Evolutionary conservation across 2,113 vertebrate species (phyloP).

Genomic region (Myrmecobius fasciatus): DNA sequence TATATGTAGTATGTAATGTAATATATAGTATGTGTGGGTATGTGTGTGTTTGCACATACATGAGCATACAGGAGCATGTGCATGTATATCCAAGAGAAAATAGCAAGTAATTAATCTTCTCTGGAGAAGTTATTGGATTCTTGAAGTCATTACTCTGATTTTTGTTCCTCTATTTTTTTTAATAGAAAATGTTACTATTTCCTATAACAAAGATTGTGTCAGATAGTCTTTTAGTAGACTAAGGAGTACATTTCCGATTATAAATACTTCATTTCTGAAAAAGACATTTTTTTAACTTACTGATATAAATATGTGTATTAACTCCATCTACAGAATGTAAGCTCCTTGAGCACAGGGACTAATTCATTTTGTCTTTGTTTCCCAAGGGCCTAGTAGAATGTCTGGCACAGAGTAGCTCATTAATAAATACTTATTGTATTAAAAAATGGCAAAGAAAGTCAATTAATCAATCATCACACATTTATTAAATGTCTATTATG

Average conservation of each 20-base stretch:
- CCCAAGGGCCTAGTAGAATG: neutral
- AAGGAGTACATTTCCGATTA: neutral
- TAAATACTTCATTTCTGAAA: neutral
- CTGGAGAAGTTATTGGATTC: neutral
- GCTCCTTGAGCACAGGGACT: neutral
- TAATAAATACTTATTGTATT: neutral
- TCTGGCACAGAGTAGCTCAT: neutral
- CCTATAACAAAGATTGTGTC: neutral
- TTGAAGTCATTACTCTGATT: neutral
- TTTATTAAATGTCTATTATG: neutral
- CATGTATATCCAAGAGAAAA: neutral
- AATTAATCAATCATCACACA: neutral
- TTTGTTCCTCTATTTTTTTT: neutral
- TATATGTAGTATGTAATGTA: neutral
- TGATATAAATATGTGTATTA: neutral
- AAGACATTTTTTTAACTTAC: neutral
- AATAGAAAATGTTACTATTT: neutral
- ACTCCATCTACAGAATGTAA: neutral
- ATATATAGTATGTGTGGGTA: too few species aligned
- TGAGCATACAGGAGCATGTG: neutral
- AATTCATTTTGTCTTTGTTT: neutral
- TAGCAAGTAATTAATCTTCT: neutral
- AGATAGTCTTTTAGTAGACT: neutral
- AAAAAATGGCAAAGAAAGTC: neutral
- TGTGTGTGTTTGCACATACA: neutral